Evolutionary conservation across 2,113 vertebrate species (phyloP).

Genomic region (Chunga burmeisteri): DNA sequence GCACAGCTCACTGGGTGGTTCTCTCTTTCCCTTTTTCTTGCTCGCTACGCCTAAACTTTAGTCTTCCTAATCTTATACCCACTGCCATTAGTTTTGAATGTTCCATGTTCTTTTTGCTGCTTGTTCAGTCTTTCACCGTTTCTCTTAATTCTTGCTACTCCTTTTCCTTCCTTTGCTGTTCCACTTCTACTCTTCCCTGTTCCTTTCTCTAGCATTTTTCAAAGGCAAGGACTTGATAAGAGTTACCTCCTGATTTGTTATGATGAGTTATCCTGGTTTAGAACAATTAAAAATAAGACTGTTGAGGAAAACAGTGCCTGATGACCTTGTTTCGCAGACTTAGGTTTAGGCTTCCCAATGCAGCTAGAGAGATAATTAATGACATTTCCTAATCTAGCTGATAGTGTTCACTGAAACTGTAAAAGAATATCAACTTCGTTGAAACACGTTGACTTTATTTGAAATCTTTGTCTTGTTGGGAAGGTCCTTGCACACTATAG

Average conservation of each 20-base stretch:
- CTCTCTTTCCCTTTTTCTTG: not conserved
- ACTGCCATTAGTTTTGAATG: not conserved
- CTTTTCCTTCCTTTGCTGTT: not conserved
- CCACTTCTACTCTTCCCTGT: not conserved
- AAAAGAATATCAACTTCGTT: not conserved
- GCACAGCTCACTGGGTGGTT: not conserved
- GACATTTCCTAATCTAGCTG: not conserved
- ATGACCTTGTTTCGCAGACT: slow-evolving; percentile 6
- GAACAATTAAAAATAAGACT: not conserved
- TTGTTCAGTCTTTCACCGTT: not conserved
- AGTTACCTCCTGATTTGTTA: not conserved
- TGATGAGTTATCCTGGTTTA: not conserved
- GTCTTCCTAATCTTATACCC: not conserved
- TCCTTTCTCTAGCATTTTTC: not conserved
- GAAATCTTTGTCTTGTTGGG: not conserved
- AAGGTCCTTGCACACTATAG: not conserved
- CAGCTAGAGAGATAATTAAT: not conserved
- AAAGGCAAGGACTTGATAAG: not conserved
- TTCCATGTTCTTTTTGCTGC: not conserved
- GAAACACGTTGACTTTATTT: not conserved
- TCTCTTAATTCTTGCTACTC: not conserved
- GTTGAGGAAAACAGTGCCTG: not conserved
- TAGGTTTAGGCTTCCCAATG: not conserved
- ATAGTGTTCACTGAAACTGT: not conserved
- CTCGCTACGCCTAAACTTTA: not conserved